phyloP scores from a whole-genome alignment of 2,113 vertebrate species.

The Clinocottus analis region DNA sequence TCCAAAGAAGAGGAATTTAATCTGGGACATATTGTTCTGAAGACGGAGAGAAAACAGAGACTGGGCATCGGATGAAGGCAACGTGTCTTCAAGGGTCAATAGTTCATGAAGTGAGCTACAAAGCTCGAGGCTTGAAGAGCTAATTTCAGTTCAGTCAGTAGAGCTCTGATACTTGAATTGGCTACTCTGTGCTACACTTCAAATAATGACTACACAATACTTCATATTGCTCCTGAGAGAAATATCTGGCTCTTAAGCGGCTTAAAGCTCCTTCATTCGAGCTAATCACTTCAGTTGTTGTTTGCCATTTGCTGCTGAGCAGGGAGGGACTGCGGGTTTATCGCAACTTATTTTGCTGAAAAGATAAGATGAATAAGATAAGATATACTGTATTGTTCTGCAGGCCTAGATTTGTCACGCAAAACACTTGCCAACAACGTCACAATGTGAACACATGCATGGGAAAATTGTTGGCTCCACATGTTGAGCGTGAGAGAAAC shows the following conservation, averaged over 20 bases:
- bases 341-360: background rate
- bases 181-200: background rate
- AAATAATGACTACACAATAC: background rate
- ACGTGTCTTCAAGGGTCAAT: constrained; percentile 7
- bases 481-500: no score
- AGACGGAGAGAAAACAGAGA: constrained; percentile 17
- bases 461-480: no score
- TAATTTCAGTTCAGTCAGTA: background rate
- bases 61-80: constrained; percentile 3
- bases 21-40: constrained; percentile 24
- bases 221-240: background rate
- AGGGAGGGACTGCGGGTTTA: background rate
- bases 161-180: background rate
- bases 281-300: background rate
- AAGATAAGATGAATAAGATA: background rate
- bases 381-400: background rate
- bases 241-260: background rate
- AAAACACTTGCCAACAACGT: background rate
- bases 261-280: background rate
- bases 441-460: no score
- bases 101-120: constrained; percentile 20
- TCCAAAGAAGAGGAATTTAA: constrained; percentile 14
- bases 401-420: background rate
- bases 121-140: background rate
- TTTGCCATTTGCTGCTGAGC: background rate